Evolutionary conservation across 2,888 invertebrate species (phyloP).

Genomic region (Tineola bisselliella): DNA sequence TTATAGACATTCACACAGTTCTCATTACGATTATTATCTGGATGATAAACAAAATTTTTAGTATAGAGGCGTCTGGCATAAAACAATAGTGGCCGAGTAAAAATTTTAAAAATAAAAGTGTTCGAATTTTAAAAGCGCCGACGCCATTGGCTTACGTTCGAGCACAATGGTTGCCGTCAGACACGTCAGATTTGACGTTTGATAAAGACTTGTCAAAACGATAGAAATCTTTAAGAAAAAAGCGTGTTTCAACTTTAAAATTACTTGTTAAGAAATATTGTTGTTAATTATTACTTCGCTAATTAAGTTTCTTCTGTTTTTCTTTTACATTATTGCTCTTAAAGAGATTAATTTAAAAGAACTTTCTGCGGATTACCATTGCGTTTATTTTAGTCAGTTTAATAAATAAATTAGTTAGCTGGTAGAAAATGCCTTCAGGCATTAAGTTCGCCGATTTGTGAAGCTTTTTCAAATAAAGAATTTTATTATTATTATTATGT

Average conservation of each 20-base stretch:
- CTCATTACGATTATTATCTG: background rate
- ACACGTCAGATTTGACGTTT: conserved; percentile 52
- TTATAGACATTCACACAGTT: background rate
- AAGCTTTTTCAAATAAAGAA: too few relatives aligned
- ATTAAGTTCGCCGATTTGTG: too few relatives aligned
- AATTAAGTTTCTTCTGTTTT: too few relatives aligned
- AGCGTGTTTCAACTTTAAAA: background rate
- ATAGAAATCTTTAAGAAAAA: background rate
- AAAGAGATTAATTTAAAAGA: too few relatives aligned
- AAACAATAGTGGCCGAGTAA: background rate
- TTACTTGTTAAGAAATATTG: background rate
- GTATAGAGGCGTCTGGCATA: background rate
- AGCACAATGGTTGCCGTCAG: conserved; percentile 41
- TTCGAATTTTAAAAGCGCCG: conserved; percentile 34
- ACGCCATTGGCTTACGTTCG: conserved; percentile 39
- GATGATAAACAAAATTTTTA: background rate
- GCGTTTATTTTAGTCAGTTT: too few relatives aligned
- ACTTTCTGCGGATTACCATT: too few relatives aligned
- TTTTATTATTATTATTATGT: too few relatives aligned
- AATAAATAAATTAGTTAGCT: too few relatives aligned
- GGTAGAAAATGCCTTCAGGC: too few relatives aligned
- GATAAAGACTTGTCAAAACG: background rate
- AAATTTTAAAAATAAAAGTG: conserved; percentile 5
- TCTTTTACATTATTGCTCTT: too few relatives aligned
- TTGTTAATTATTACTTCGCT: too few relatives aligned